phyloP scores from a whole-genome alignment of 2,888 invertebrate species.

The Didymodactylos carnosus region DNA sequence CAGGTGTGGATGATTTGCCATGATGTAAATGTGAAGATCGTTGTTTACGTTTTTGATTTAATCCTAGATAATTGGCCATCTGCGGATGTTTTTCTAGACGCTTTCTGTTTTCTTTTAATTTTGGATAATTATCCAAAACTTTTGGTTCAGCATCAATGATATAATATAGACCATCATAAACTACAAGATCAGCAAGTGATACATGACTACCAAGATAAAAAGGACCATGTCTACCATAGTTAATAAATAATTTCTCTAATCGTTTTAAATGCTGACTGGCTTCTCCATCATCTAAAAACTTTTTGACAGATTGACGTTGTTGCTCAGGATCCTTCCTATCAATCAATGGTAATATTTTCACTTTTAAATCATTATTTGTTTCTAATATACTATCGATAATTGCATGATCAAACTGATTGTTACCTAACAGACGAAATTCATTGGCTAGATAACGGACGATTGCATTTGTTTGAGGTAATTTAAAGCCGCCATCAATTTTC shows the following conservation, averaged over 20 bases:
- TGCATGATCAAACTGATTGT: not conserved
- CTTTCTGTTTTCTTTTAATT: not conserved
- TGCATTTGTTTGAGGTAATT: not conserved
- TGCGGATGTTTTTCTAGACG: not conserved
- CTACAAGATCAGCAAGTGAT: not conserved
- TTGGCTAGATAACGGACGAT: not conserved
- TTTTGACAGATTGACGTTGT: too few relatives aligned
- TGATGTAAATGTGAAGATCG: too few relatives aligned
- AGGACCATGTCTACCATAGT: not conserved
- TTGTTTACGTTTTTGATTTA: too few relatives aligned
- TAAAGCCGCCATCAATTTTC: not conserved
- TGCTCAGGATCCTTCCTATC: too few relatives aligned
- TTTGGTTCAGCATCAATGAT: not conserved
- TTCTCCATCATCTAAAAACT: too few relatives aligned
- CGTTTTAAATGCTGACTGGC: not conserved
- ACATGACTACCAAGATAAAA: not conserved
- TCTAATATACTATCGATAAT: not conserved
- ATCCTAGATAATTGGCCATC: not conserved
- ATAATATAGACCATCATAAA: not conserved
- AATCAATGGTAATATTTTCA: not conserved
- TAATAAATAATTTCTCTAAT: not conserved
- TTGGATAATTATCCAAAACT: not conserved
- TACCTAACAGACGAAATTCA: not conserved
- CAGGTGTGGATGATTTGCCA: too few relatives aligned
- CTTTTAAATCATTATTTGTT: not conserved